These are phyloP conservation scores for Actinostola sp. DNA, from an alignment of 92 coral and sea anemone genomes.

Conservation along the genomic window DNA sequence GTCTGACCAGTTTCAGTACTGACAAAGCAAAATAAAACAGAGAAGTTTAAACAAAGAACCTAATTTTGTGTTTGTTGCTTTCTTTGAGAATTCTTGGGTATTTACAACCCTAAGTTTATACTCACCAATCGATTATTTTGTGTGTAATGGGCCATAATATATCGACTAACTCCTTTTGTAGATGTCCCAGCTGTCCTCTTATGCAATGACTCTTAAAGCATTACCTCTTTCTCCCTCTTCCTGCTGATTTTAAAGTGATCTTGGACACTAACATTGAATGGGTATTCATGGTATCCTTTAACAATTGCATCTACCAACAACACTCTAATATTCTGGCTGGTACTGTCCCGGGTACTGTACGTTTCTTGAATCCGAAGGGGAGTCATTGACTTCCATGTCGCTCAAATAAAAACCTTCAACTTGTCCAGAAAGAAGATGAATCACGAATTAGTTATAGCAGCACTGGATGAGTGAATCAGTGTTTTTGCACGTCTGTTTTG, in stretches of 20 bases:
- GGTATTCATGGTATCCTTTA: conserved; percentile 26
- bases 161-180: conserved; percentile 27
- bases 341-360: not conserved
- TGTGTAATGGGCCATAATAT: conserved; percentile 25
- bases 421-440: too few species aligned
- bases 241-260: conserved; percentile 28
- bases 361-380: not conserved
- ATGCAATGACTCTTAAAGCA: conserved; percentile 30
- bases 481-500: too few species aligned
- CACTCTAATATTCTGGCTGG: not conserved
- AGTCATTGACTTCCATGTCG: not conserved
- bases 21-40: conserved; percentile 15
- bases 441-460: too few species aligned
- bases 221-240: conserved; percentile 36
- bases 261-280: conserved; percentile 17
- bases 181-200: conserved; percentile 48
- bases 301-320: conserved; percentile 1
- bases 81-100: not conserved
- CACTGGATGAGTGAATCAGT: too few species aligned
- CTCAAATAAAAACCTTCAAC: not conserved
- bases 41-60: too few species aligned
- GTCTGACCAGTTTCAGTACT: conserved; percentile 39
- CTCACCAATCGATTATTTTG: conserved; percentile 7
- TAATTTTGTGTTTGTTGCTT: too few species aligned
- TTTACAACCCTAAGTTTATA: not conserved